phyloP scores from a whole-genome alignment of 2,797 vertebrate species.

The Vespertilio murinus region DNA sequence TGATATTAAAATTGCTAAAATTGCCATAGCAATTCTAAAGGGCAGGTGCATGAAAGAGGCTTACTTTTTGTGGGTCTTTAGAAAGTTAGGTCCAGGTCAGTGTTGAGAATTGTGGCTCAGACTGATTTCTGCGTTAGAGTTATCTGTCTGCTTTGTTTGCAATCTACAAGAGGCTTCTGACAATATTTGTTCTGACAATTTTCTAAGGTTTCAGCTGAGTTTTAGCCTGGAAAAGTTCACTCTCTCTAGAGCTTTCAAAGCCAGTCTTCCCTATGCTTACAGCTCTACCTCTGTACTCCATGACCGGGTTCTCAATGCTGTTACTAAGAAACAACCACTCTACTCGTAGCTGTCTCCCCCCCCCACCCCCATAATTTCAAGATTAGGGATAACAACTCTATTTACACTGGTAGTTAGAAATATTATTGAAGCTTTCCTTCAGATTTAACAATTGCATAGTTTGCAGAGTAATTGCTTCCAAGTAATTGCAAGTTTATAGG shows the following conservation, averaged over 20 bases:
- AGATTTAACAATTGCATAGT: background rate
- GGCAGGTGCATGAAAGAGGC: background rate
- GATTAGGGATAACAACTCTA: background rate
- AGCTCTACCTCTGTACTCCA: background rate
- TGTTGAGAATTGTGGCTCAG: background rate
- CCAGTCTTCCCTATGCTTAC: background rate
- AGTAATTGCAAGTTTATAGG: background rate
- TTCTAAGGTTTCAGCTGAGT: slow-evolving; percentile 4
- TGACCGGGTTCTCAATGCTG: background rate
- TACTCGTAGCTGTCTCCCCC: background rate
- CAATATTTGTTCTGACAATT: slow-evolving; percentile 50
- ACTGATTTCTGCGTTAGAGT: background rate
- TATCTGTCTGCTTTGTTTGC: background rate
- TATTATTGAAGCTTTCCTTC: background rate
- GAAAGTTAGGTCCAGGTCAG: background rate
- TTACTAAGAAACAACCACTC: background rate
- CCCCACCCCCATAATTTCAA: background rate
- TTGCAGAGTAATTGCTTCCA: background rate
- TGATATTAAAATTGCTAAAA: slow-evolving; percentile 34
- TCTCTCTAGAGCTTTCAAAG: slow-evolving; percentile 17
- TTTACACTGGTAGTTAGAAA: background rate
- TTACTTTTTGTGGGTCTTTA: slow-evolving; percentile 15
- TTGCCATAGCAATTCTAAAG: background rate
- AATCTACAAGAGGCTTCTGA: background rate
- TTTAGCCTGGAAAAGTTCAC: slow-evolving; percentile 7